Conservation (phyloP, 2,888 invertebrate genomes). For the Cryptocephalus moraei region DNA sequence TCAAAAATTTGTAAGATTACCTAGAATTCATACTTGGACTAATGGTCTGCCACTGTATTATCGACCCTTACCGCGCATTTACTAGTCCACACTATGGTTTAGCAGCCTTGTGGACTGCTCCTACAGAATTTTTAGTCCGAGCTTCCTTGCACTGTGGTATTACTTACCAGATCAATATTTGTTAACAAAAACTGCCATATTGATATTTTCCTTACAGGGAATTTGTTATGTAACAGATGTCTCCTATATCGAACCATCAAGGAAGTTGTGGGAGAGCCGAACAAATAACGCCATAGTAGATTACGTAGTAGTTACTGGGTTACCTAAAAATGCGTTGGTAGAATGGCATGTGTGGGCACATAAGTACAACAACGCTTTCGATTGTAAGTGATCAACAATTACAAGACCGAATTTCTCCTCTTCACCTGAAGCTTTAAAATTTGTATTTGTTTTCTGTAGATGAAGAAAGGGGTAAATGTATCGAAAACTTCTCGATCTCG, state of each 20-base stretch:
- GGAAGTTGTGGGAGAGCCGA: slow-evolving; percentile 70
- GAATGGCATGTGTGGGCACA: slow-evolving; percentile 95
- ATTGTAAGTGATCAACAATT: slow-evolving; percentile 50
- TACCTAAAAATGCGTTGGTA: slow-evolving; percentile 71
- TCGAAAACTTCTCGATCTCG: slow-evolving; percentile 72
- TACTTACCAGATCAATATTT: no score
- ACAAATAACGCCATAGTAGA: slow-evolving; percentile 82
- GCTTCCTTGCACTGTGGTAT: no score
- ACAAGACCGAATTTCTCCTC: neutral
- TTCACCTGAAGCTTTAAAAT: neutral
- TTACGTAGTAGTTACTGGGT: slow-evolving; percentile 70
- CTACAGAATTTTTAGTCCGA: no score
- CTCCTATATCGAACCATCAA: slow-evolving; percentile 60
- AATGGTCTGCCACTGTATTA: no score
- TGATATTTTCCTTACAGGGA: slow-evolving; percentile 46
- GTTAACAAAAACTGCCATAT: no score
- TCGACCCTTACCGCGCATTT: no score
- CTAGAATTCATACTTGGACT: no score
- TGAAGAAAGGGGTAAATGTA: slow-evolving; percentile 82
- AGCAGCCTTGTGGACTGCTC: no score
- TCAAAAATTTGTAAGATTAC: no score
- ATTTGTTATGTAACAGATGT: slow-evolving; percentile 78
- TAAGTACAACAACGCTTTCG: slow-evolving; percentile 75
- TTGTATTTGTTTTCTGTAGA: no score
- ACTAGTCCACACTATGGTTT: no score